Conservation (phyloP, 37 sponge, comb jelly and placozoan species). For the Bolinopsis microptera region DNA sequence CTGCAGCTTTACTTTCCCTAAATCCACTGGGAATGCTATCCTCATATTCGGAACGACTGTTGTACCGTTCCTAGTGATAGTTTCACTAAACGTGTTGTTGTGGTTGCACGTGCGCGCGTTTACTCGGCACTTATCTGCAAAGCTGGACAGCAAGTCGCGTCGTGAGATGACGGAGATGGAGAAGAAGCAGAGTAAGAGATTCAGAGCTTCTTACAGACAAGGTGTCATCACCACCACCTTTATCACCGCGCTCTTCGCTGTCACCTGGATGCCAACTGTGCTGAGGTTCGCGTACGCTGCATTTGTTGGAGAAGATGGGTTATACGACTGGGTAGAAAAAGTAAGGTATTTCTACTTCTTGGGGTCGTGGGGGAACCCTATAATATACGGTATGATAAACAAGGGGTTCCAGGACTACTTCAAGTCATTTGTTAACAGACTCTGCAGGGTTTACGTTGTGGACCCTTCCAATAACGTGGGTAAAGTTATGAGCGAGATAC, state of each 20-base stretch:
- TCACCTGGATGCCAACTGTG: slow-evolving; percentile 31
- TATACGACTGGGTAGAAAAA: slow-evolving; percentile 2
- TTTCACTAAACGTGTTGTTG: slow-evolving; percentile 3
- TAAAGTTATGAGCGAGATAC: not conserved
- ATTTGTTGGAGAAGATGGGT: not conserved
- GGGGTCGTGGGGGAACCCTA: slow-evolving; percentile 56
- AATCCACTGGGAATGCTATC: slow-evolving; percentile 10
- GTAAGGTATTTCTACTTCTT: slow-evolving; percentile 53
- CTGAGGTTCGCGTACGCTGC: slow-evolving; percentile 24
- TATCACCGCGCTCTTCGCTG: slow-evolving; percentile 36
- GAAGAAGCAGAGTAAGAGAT: not conserved
- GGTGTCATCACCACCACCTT: slow-evolving; percentile 54
- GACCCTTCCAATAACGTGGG: not conserved
- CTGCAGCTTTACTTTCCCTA: slow-evolving; percentile 23
- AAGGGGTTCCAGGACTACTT: slow-evolving; percentile 47
- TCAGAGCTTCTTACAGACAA: not conserved
- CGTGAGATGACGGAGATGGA: not conserved
- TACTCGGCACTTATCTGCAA: not conserved
- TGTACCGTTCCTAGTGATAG: slow-evolving; percentile 23
- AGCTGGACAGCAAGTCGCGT: not conserved
- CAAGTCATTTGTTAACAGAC: not conserved
- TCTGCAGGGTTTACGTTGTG: slow-evolving; percentile 13
- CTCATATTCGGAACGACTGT: slow-evolving; percentile 10
- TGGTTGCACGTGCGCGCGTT: slow-evolving; percentile 37
- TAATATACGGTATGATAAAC: slow-evolving; percentile 47